These are phyloP conservation scores for Euspilapteryx auroguttella DNA, from an alignment of 2,888 invertebrate genomes.

Conservation along the genomic window DNA sequence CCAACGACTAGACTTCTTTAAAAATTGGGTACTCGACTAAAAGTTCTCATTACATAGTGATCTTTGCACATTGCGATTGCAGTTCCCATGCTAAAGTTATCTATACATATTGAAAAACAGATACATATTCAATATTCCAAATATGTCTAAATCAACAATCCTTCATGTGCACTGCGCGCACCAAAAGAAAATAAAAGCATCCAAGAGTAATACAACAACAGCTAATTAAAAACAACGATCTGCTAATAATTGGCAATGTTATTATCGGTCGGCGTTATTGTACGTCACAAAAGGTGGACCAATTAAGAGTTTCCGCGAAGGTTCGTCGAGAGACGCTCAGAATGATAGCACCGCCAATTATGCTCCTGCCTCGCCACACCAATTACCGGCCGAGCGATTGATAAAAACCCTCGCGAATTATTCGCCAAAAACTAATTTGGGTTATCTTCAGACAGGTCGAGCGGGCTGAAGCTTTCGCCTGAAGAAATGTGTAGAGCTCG, in stretches of 20 bases:
- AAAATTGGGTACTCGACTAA: no score
- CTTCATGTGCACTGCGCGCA: no score
- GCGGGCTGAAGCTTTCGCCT: conserved; percentile 18
- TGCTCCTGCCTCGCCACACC: conserved; percentile 34
- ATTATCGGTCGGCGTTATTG: conserved; percentile 53
- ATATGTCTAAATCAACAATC: no score
- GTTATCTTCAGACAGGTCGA: conserved; percentile 28
- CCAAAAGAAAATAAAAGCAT: conserved; percentile 11
- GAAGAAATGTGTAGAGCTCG: conserved; percentile 1
- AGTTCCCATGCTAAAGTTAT: no score
- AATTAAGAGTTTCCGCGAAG: conserved; percentile 60
- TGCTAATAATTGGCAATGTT: conserved; percentile 47
- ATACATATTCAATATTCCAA: no score
- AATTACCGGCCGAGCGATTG: conserved; percentile 47
- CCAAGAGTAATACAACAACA: conserved; percentile 19
- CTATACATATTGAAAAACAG: no score
- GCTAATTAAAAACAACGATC: conserved; percentile 46
- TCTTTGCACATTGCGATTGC: no score
- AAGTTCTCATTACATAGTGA: no score
- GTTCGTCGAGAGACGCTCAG: conserved; percentile 44
- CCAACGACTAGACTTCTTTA: no score
- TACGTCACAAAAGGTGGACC: conserved; percentile 52
- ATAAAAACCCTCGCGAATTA: conserved; percentile 32
- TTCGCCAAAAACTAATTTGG: conserved; percentile 47
- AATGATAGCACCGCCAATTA: conserved; percentile 56